Conservation (phyloP, 2,888 invertebrate species). For the Morpho helenor region DNA sequence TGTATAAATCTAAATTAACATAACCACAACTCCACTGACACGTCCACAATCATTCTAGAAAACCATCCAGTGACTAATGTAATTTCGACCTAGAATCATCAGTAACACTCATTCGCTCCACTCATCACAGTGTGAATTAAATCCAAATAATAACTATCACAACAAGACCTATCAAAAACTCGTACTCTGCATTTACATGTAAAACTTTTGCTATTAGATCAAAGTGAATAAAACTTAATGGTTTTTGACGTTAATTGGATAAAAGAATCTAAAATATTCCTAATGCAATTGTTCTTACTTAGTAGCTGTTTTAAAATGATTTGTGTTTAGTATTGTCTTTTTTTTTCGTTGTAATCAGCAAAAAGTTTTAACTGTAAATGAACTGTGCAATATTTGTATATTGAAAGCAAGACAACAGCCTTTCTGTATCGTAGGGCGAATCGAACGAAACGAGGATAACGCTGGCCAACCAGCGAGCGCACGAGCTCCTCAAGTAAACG, state of each 20-base stretch:
- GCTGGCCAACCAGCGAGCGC: slow-evolving; percentile 97
- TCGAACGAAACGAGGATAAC: slow-evolving; percentile 98
- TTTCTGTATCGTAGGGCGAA: slow-evolving; percentile 78
- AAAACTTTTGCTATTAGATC: slow-evolving; percentile 13
- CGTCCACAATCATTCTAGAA: slow-evolving; percentile 42
- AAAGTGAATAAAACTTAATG: neutral
- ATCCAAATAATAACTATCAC: slow-evolving; percentile 36
- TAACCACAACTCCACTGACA: slow-evolving; percentile 43
- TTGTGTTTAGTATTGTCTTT: neutral
- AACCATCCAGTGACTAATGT: slow-evolving; percentile 46
- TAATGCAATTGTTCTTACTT: no score
- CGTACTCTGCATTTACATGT: slow-evolving; percentile 13
- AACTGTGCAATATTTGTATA: slow-evolving; percentile 49
- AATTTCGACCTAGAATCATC: slow-evolving; percentile 47
- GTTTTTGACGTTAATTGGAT: no score
- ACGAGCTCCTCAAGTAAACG: slow-evolving; percentile 95
- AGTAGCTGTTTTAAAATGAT: neutral
- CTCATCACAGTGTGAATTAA: slow-evolving; percentile 38
- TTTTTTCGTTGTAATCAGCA: slow-evolving; percentile 9
- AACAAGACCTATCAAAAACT: slow-evolving; percentile 35
- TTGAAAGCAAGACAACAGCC: slow-evolving; percentile 53
- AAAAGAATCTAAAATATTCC: no score
- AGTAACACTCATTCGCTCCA: slow-evolving; percentile 52
- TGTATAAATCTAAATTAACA: slow-evolving; percentile 30
- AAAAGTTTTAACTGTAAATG: slow-evolving; percentile 23